A percentile compares a stretch with the other conserved stretches of the same genome.
Conservation (phyloP, 1,140 invertebrate genomes). For the Drosophila kohkoa region DNA sequence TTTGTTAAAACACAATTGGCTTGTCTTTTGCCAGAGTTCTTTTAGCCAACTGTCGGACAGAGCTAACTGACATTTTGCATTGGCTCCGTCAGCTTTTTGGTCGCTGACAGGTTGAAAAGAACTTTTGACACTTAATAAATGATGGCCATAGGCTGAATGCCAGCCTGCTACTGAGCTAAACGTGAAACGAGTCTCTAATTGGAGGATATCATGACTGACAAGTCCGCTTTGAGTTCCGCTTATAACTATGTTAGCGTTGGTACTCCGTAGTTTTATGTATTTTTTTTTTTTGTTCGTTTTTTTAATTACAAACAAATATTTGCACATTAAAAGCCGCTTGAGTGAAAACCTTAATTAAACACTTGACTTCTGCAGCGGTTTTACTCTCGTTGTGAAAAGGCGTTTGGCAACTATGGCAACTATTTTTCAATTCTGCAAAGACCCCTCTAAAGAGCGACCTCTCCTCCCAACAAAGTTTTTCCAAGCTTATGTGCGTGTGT, state of each 20-base stretch:
- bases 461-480: slow-evolving; percentile 40
- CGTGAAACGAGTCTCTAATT: slow-evolving; percentile 32
- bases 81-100: slow-evolving; percentile 28
- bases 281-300: background rate
- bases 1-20: background rate
- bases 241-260: background rate
- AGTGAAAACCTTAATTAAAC: slow-evolving; percentile 65
- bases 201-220: slow-evolving; percentile 43
- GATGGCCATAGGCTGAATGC: slow-evolving; percentile 28
- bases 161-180: background rate
- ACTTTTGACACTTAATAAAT: slow-evolving; percentile 53
- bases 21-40: background rate
- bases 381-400: slow-evolving; percentile 22
- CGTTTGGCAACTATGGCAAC: slow-evolving; percentile 55
- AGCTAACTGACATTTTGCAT: slow-evolving; percentile 22
- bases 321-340: slow-evolving; percentile 54
- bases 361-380: slow-evolving; percentile 54
- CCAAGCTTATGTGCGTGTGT: slow-evolving; percentile 21
- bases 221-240: slow-evolving; percentile 10
- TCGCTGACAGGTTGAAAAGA: slow-evolving; percentile 41
- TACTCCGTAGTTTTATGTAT: background rate
- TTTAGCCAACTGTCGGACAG: background rate
- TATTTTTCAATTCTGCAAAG: slow-evolving; percentile 57
- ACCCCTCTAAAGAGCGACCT: background rate
- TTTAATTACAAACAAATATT: slow-evolving; percentile 52